phyloP scores from a whole-genome alignment of 2,797 vertebrate species.

The Parambassis ranga region DNA sequence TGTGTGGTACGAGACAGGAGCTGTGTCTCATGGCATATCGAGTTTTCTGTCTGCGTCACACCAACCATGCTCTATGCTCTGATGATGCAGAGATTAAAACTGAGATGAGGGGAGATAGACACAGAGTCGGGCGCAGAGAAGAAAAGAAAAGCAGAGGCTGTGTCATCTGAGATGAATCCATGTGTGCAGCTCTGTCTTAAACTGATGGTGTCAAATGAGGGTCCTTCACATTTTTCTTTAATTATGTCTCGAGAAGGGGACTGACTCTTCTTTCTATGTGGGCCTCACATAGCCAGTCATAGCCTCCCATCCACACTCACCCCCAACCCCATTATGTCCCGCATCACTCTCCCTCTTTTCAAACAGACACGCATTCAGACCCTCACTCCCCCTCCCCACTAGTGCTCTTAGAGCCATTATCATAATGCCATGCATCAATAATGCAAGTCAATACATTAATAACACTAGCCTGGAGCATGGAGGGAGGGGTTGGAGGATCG shows the following conservation, averaged over 20 bases:
- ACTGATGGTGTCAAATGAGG: slow-evolving; percentile 28
- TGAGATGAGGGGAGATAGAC: slow-evolving; percentile 46
- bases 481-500: neutral
- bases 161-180: slow-evolving; percentile 42
- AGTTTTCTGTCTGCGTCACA: slow-evolving; percentile 41
- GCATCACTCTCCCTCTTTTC: slow-evolving; percentile 16
- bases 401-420: slow-evolving; percentile 81
- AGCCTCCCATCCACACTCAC: slow-evolving; percentile 2
- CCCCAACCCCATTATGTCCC: slow-evolving; percentile 32
- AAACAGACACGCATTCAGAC: slow-evolving; percentile 44
- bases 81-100: slow-evolving; percentile 56
- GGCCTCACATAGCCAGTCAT: slow-evolving; percentile 22
- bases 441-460: slow-evolving; percentile 84
- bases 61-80: slow-evolving; percentile 38
- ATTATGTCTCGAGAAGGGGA: slow-evolving; percentile 35
- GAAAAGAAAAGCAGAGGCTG: slow-evolving; percentile 13
- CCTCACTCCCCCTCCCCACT: slow-evolving; percentile 25
- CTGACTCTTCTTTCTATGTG: neutral
- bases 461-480: slow-evolving; percentile 62
- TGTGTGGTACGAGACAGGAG: slow-evolving; percentile 4
- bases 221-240: slow-evolving; percentile 51
- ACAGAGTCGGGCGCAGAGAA: neutral
- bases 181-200: neutral
- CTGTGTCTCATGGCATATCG: slow-evolving; percentile 49
- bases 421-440: slow-evolving; percentile 85